Base-by-base conservation (phyloP, 2,113 vertebrate genomes). In the Actenoides lindsayi region DNA sequence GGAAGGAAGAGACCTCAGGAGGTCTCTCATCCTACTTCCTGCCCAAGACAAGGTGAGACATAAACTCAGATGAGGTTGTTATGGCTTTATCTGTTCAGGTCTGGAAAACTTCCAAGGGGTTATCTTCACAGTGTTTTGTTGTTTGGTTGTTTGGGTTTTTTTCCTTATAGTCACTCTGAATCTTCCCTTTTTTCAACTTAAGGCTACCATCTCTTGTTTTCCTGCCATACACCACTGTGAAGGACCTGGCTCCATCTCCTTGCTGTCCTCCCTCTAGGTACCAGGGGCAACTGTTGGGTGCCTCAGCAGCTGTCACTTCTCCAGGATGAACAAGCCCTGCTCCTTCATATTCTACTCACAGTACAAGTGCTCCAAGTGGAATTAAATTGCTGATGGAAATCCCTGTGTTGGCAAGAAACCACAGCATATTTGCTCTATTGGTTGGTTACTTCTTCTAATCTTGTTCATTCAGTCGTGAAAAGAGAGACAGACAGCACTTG, bases 361-460 rank as follows among this genome's bases (percentile, higher is more conserved):
- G 37, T 6, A n/a, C 6, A 9, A 75, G 28, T 33, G 19, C 19
- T 89, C 51, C 56, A 78, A 87, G 44, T 64, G 35, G 59, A 83
- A 82, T 75, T 68, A 89, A 87, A 86, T 57, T 78, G 30, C 44
- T 62, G 60, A 57, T 79, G 30, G 76, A 95, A 94, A 87, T 87
- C 80, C 39, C 64, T 76, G 13, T 37, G 27, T 87, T 91, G 73
- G 51, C 35, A 59, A 64, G 73, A 80, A 90, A 92, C 50, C 37
- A 37, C 65, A 62, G 42, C 35, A 5, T 86, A 80, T 78, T 88
- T 90, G 9, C 41, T 68, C 69, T 87, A 5, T 68, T 5, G 1
- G 18, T 71, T 79, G 42, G 24, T 57, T 85, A 19, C 59, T 90
- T 78, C 74, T 79, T 75, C 82, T 89, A 90, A 70, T 57, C n/a